Evolutionary conservation across 2,113 vertebrate species (phyloP), one percentile per base, ranked within the genome.

Genomic region (Ctenomys sociabilis): DNA sequence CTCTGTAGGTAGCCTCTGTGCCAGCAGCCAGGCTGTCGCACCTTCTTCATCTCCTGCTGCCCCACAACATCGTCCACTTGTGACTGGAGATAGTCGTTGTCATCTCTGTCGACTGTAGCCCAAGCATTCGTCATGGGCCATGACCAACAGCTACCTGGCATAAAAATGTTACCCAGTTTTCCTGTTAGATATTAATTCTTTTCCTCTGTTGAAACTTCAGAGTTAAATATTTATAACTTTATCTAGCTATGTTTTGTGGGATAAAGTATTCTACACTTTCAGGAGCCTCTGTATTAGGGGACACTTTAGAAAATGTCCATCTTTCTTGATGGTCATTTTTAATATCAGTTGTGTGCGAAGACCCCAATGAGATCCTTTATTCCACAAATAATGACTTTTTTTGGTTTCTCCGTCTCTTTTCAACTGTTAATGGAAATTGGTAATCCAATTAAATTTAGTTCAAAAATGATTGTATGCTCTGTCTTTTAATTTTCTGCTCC

Each of bases 381-480:
- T 75, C 35, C 52, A 45, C 57, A 68, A 73, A 66, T 37, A 59
- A 85, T 6, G 21, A 28, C 11, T 72, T 22, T 19, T 45, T 1
- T 52, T 92, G 30, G 30, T 61, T 12, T 61, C 22, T 80, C 2
- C 14, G 1, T 54, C 57, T 54, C 54, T 54, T 54, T 54, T 70
- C 49, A 49, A 17, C 10, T 78, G 11, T 92, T 63, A 21, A 17
- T 82, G 32, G 30, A 88, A 94, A 75, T 57, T 49, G 82, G 63
- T 77, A 63, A 96, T 82, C 30, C 57, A 94, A 75, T 86, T 86
- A 73, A 72, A 77, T 30, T 82, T 54, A 24, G 66, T 70, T 40
- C 22, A 85, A 85, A 93, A 86, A 52, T 52, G 37, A 43, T 68
- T 86, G 63, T 21, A 35, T 45, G 17, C 11, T 72, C 45, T 72